Percentiles rank a stretch among this genome's conserved stretches.
Conservation (phyloP, 2,888 invertebrate genomes). For the Micoletzkya japonica region DNA sequence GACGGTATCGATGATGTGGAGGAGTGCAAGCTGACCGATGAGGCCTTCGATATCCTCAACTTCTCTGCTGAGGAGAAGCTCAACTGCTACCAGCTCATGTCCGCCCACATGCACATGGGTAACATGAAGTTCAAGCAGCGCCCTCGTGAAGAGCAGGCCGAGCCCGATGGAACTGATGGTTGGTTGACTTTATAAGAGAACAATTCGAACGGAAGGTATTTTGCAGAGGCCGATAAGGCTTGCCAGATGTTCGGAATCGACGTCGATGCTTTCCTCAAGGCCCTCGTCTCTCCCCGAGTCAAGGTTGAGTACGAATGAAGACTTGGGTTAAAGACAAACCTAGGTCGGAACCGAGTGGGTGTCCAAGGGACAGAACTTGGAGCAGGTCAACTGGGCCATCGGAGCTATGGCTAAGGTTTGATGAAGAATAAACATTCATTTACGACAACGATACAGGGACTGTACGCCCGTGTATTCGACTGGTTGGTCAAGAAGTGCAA, state of each 20-base stretch:
- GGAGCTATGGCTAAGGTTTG: slow-evolving; percentile 66
- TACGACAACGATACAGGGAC: slow-evolving; percentile 59
- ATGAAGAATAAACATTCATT: background rate
- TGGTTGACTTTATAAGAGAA: too few species aligned
- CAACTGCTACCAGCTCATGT: slow-evolving; percentile 95
- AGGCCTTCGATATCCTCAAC: slow-evolving; percentile 96
- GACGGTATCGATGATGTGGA: slow-evolving; percentile 92
- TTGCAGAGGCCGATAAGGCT: slow-evolving; percentile 68
- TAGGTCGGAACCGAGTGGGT: slow-evolving; percentile 68
- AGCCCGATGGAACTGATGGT: slow-evolving; percentile 74
- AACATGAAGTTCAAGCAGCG: slow-evolving; percentile 99
- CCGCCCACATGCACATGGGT: slow-evolving; percentile 99
- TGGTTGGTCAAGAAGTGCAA: slow-evolving; percentile 99
- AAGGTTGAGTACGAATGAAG: slow-evolving; percentile 62
- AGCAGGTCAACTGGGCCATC: slow-evolving; percentile 66
- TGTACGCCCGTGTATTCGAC: slow-evolving; percentile 68
- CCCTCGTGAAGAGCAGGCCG: slow-evolving; percentile 99
- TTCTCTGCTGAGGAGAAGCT: slow-evolving; percentile 95
- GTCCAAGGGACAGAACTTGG: slow-evolving; percentile 68
- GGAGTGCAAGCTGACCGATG: slow-evolving; percentile 72
- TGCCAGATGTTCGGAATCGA: slow-evolving; percentile 55
- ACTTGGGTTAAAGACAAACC: background rate
- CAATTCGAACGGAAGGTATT: too few species aligned
- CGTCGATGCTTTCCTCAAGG: slow-evolving; percentile 64
- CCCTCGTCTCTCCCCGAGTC: slow-evolving; percentile 68